Evolutionary conservation across 2,888 invertebrate species (phyloP).

Genomic region (Cephus sareptanus): DNA sequence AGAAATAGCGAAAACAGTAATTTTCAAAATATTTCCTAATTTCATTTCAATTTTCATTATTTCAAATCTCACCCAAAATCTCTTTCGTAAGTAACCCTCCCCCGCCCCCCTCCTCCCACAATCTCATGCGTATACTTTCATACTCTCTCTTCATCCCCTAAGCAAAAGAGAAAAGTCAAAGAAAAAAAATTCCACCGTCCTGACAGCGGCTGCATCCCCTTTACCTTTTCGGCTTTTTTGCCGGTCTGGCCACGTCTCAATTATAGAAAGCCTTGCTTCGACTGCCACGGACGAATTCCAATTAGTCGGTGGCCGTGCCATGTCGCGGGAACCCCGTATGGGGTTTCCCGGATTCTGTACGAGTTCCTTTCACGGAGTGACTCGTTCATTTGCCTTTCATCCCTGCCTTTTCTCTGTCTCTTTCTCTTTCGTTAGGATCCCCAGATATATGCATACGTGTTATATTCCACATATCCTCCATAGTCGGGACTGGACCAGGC

Average conservation of each 20-base stretch:
- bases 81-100: neutral
- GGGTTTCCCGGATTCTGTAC: slow-evolving; percentile 66
- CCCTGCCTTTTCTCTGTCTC: slow-evolving; percentile 38
- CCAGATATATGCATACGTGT: neutral
- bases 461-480: neutral
- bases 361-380: slow-evolving; percentile 64
- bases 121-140: neutral
- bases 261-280: slow-evolving; percentile 66
- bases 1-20: neutral
- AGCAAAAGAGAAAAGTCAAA: neutral
- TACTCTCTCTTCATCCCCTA: neutral
- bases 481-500: neutral
- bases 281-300: slow-evolving; percentile 65
- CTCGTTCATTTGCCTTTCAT: slow-evolving; percentile 65
- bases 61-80: neutral
- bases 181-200: neutral
- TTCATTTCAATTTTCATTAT: neutral
- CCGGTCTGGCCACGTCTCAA: slow-evolving; percentile 63
- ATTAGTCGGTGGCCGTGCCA: slow-evolving; percentile 63
- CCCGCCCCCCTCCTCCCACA: no score
- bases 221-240: slow-evolving; percentile 54
- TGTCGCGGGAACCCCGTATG: slow-evolving; percentile 61
- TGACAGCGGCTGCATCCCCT: slow-evolving; percentile 50
- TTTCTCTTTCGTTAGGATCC: slow-evolving; percentile 13
- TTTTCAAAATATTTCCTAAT: neutral